Conservation (phyloP, 2,113 vertebrate genomes). For the Thamnaconus septentrionalis region DNA sequence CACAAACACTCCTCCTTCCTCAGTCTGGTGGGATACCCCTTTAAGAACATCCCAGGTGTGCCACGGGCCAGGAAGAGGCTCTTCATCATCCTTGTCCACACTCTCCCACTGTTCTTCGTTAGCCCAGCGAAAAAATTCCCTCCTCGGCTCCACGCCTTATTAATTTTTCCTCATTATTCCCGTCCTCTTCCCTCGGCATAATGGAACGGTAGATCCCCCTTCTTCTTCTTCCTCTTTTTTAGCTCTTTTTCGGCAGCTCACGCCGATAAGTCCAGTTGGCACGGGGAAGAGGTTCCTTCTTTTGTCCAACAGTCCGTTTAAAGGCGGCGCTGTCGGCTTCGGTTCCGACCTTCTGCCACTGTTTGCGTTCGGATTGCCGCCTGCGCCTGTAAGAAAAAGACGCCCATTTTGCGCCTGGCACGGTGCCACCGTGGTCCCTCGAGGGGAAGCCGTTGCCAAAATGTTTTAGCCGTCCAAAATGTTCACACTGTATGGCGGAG, state of each 20-base stretch:
- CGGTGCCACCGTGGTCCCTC: slow-evolving; percentile 65
- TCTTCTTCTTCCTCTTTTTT: neutral
- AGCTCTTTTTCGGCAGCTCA: neutral
- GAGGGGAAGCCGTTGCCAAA: slow-evolving; percentile 54
- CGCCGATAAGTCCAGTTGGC: neutral
- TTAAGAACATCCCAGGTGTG: slow-evolving; percentile 75
- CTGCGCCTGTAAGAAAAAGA: slow-evolving; percentile 10
- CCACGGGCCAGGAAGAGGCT: slow-evolving; percentile 55
- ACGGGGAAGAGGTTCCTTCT: slow-evolving; percentile 28
- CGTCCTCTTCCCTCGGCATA: slow-evolving; percentile 26
- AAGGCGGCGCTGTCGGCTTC: slow-evolving; percentile 25
- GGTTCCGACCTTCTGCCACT: slow-evolving; percentile 30
- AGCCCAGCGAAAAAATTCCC: slow-evolving; percentile 42
- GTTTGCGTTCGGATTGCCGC: slow-evolving; percentile 38
- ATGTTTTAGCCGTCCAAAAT: slow-evolving; percentile 50
- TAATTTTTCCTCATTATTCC: slow-evolving; percentile 48
- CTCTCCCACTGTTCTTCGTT: slow-evolving; percentile 66
- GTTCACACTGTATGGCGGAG: slow-evolving; percentile 47
- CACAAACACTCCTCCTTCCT: slow-evolving; percentile 64
- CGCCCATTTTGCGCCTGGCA: slow-evolving; percentile 59
- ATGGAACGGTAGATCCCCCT: slow-evolving; percentile 28
- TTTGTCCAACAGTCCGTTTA: slow-evolving; percentile 24
- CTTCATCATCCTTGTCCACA: slow-evolving; percentile 67
- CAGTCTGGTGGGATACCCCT: slow-evolving; percentile 65
- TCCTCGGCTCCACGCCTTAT: slow-evolving; percentile 31